Conservation (phyloP, 1,140 invertebrate genomes). For the Maconellicoccus hirsutus region DNA sequence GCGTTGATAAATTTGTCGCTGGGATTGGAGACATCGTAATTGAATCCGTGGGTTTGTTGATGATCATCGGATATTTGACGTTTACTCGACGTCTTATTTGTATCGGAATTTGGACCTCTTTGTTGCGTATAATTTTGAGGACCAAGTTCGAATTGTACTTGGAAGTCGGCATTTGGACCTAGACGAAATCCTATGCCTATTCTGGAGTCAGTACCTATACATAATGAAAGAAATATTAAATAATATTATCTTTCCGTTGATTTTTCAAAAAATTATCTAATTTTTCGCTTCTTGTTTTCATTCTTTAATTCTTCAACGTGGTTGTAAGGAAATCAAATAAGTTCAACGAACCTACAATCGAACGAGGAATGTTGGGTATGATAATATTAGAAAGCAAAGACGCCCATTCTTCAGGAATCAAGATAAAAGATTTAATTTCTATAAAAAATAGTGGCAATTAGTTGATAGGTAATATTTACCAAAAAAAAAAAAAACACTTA, state of each 20-base stretch:
- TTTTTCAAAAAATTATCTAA: too few relatives aligned
- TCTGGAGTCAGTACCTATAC: constrained; percentile 65
- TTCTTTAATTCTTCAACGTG: too few relatives aligned
- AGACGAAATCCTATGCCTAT: constrained; percentile 64
- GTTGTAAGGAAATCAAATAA: too few relatives aligned
- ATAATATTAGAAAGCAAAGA: constrained; percentile 58
- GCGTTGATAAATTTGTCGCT: constrained; percentile 18
- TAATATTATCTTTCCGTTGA: too few relatives aligned
- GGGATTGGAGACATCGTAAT: not conserved
- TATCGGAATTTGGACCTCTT: constrained; percentile 32
- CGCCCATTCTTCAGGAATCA: constrained; percentile 62
- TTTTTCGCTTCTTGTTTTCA: too few relatives aligned
- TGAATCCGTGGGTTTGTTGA: not conserved
- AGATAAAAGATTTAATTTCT: constrained; percentile 34
- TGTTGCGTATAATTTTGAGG: constrained; percentile 57
- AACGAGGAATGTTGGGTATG: constrained; percentile 68
- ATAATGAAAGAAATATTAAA: too few relatives aligned
- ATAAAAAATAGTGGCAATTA: too few relatives aligned
- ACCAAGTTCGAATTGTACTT: constrained; percentile 60
- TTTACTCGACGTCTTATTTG: constrained; percentile 13
- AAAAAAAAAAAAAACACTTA: not conserved
- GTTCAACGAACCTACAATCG: constrained; percentile 55
- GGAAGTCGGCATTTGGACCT: constrained; percentile 67
- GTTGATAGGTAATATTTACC: too few relatives aligned
- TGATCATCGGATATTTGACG: not conserved